phyloP scores from a whole-genome alignment of 2,888 invertebrate genomes.

The Eupithecia tripunctaria region DNA sequence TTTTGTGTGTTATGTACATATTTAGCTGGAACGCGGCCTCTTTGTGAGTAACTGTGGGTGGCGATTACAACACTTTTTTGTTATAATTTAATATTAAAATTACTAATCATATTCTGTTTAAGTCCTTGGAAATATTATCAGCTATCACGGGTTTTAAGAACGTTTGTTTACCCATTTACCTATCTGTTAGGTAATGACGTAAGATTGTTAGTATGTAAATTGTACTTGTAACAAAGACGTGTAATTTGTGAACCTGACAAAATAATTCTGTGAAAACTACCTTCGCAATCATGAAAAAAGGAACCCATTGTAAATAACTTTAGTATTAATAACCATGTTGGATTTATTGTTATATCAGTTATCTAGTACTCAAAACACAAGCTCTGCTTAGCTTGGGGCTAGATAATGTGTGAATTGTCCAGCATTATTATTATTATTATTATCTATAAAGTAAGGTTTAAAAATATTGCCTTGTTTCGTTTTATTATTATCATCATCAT shows the following conservation, averaged over 20 bases:
- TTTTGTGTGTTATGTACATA: slow-evolving; percentile 73
- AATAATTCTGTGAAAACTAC: background rate
- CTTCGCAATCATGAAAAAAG: background rate
- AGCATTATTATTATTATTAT: no score
- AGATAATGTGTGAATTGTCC: no score
- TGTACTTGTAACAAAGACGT: background rate
- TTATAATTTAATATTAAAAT: background rate
- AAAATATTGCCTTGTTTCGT: background rate
- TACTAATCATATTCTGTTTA: background rate
- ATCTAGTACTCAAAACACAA: no score
- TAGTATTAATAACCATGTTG: no score
- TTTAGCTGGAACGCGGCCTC: slow-evolving; percentile 71
- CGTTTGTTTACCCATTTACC: background rate
- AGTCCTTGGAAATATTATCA: background rate
- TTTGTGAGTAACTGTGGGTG: slow-evolving; percentile 46
- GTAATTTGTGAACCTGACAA: background rate
- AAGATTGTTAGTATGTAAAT: background rate
- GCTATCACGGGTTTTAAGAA: background rate
- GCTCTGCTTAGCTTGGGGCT: no score
- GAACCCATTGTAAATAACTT: no score
- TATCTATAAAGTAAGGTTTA: background rate
- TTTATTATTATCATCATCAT: background rate
- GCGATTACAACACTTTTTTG: background rate
- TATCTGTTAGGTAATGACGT: slow-evolving; percentile 5
- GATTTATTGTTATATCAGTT: no score